Conservation (phyloP, 2,888 invertebrate species). For the Dolichomitus sp. region DNA sequence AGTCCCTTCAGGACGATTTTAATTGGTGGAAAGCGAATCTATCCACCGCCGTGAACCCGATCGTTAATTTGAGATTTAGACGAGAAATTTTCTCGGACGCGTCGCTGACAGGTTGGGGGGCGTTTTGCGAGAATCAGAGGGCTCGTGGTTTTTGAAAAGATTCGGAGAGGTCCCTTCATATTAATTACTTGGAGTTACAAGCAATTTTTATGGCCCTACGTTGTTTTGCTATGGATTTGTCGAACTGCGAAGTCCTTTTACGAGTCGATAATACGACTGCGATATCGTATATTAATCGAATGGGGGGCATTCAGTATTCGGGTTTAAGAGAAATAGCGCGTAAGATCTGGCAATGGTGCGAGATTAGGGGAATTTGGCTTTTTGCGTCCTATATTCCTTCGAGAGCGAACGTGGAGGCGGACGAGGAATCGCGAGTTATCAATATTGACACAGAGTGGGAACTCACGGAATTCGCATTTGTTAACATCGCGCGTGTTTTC, state of each 20-base stretch:
- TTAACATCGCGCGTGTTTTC: slow-evolving; percentile 34
- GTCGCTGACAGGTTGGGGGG: background rate
- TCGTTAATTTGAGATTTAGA: background rate
- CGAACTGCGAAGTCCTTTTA: slow-evolving; percentile 62
- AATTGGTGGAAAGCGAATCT: slow-evolving; percentile 2
- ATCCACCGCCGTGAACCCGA: background rate
- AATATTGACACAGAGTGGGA: slow-evolving; percentile 69
- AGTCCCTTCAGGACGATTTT: slow-evolving; percentile 1
- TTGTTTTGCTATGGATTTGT: slow-evolving; percentile 24
- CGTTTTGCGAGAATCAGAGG: background rate
- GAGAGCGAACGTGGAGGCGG: slow-evolving; percentile 59
- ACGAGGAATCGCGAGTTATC: slow-evolving; percentile 69
- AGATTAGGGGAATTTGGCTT: slow-evolving; percentile 29
- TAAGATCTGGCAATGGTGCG: slow-evolving; percentile 59
- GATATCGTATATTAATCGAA: slow-evolving; percentile 58
- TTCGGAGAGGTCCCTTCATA: background rate
- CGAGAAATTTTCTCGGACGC: background rate
- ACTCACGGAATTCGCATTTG: slow-evolving; percentile 44
- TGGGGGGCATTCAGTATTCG: slow-evolving; percentile 66
- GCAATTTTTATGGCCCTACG: background rate
- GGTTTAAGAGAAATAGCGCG: slow-evolving; percentile 59
- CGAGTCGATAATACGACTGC: slow-evolving; percentile 68
- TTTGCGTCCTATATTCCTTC: too few relatives aligned
- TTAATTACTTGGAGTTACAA: background rate
- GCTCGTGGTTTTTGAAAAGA: slow-evolving; percentile 1